Base-by-base conservation (phyloP, 2,113 vertebrate genomes). In the Cyphomyrus plagiostoma region DNA sequence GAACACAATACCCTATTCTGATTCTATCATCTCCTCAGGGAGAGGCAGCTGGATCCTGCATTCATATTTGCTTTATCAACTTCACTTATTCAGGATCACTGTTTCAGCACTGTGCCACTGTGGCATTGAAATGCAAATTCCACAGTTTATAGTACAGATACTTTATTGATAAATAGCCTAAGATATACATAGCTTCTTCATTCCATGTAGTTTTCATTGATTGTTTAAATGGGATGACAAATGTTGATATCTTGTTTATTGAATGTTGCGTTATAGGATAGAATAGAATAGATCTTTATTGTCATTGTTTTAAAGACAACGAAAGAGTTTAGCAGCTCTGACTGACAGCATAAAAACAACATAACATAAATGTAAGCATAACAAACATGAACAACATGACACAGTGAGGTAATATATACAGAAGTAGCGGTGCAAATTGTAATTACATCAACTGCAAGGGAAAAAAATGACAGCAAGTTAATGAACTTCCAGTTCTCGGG, bases 1-100 rank as follows among this genome's bases (percentile, higher is more conserved):
- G 92, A 92, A 91, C 92, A 90, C 89, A 92, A 90, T 0, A 4
- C 0, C 0, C 89, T 88, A 90, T 90, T 88, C 89, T 89, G 89
- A 23, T 13, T 58, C 89, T 56, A 15, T 74, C 45, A 21, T 88
- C 62, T 50, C 23, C 42, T 26, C n/a, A 48, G 45, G 17, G 23
- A 62, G 42, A 26, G 45, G 46, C 77, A 91, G 92, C 89, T 19
- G 85, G 85, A 87, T 50, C 48, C 13, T 53, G 83, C 23, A 49
- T 84, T 30, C 66, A 90, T 66, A 86, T 86, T 74, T 86, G 58
- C 53, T 87, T 90, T 58, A 87, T 87, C 84, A 80, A 26, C 15
- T 66, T 11, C 46, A 50, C 53, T 52, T 39, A 53, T 90, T 90
- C 19, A 90, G 50, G 70, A 10, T 87, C 42, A 77, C 74, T 26